Evolutionary conservation across 2,888 invertebrate genomes (phyloP).

Genomic region (Agelastica alni): DNA sequence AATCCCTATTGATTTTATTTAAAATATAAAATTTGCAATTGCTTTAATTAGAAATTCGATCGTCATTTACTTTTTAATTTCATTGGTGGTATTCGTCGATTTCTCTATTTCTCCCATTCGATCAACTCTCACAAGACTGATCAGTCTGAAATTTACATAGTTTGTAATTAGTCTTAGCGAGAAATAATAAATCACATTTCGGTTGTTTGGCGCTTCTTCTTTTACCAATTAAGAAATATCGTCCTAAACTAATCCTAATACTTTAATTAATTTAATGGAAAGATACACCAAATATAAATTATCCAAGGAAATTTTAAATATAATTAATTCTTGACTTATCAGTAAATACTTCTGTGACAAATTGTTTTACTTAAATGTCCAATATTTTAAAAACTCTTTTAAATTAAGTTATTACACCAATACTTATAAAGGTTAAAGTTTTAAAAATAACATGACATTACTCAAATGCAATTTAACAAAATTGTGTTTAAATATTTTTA

Average conservation of each 20-base stretch:
- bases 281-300: too few relatives aligned
- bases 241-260: not conserved
- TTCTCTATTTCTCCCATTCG: not conserved
- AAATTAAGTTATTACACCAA: too few relatives aligned
- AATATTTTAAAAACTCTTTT: too few relatives aligned
- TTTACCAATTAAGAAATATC: not conserved
- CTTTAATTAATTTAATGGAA: not conserved
- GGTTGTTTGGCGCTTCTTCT: constrained; percentile 1
- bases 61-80: not conserved
- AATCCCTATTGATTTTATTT: too few relatives aligned
- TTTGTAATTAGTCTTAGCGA: not conserved
- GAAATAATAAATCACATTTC: not conserved
- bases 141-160: constrained; percentile 3
- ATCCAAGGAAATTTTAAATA: too few relatives aligned
- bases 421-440: too few relatives aligned
- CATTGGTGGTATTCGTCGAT: not conserved
- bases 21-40: not conserved
- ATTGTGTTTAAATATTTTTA: too few relatives aligned
- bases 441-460: too few relatives aligned
- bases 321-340: too few relatives aligned
- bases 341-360: too few relatives aligned
- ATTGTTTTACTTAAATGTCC: too few relatives aligned
- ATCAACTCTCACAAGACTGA: not conserved
- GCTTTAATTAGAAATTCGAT: not conserved
- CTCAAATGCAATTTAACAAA: too few relatives aligned